phyloP scores from a whole-genome alignment of 1,140 invertebrate species.

The Harlomillsia oculata region DNA sequence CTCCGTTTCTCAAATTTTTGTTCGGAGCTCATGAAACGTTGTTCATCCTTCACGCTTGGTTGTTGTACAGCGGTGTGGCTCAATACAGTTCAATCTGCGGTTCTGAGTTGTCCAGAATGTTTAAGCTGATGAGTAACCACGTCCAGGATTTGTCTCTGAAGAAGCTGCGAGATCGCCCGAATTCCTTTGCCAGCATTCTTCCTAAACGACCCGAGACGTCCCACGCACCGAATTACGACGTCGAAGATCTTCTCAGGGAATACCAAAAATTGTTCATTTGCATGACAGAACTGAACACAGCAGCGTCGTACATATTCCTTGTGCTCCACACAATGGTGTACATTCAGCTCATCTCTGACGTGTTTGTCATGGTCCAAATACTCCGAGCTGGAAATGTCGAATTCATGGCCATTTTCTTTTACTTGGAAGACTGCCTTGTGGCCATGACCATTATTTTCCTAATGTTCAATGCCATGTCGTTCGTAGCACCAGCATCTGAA shows the following conservation, averaged over 20 bases:
- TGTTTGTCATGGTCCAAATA: neutral
- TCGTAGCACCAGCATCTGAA: neutral
- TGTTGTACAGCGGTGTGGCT: neutral
- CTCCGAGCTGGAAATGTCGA: neutral
- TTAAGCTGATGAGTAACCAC: too few relatives aligned
- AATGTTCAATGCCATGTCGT: neutral
- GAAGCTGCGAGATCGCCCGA: too few relatives aligned
- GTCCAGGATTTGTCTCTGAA: too few relatives aligned
- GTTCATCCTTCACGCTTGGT: neutral
- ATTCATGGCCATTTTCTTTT: neutral
- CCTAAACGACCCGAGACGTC: too few relatives aligned
- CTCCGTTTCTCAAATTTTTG: neutral
- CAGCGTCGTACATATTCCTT: neutral
- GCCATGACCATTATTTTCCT: neutral
- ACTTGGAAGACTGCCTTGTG: neutral
- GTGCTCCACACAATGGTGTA: neutral
- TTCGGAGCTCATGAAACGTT: neutral
- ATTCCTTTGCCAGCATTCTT: too few relatives aligned
- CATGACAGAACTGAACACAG: neutral
- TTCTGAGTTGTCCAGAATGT: too few relatives aligned
- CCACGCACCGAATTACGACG: too few relatives aligned
- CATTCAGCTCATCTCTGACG: neutral
- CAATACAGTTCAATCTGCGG: neutral
- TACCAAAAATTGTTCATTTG: conserved; percentile 1
- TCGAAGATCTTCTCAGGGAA: neutral